phyloP scores from a whole-genome alignment of 2,113 vertebrate genomes.

The Phalacrocorax aristotelis region DNA sequence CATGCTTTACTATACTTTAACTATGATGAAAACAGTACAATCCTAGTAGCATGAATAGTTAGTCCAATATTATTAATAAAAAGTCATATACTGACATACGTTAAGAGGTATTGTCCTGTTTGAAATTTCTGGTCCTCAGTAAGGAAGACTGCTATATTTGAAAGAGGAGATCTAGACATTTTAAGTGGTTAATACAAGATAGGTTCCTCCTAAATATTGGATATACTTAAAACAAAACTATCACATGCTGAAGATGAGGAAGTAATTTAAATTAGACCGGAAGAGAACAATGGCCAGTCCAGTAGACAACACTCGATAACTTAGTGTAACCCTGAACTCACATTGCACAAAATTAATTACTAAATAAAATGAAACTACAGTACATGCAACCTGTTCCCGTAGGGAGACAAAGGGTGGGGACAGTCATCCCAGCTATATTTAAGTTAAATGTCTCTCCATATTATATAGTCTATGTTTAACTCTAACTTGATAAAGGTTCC shows the following conservation, averaged over 20 bases:
- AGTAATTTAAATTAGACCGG: background rate
- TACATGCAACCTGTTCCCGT: background rate
- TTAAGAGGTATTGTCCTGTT: background rate
- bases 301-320: background rate
- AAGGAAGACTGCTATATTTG: background rate
- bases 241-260: background rate
- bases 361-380: background rate
- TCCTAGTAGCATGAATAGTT: background rate
- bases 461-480: background rate
- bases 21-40: background rate
- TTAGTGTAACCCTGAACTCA: rapidly evolving
- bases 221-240: background rate
- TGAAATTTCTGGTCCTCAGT: background rate
- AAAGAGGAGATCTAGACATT: background rate
- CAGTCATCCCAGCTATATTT: background rate
- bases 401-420: background rate
- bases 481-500: background rate
- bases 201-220: background rate
- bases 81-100: background rate
- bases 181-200: background rate
- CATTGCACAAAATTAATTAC: background rate
- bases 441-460: background rate
- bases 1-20: background rate
- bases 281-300: background rate
- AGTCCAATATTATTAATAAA: background rate